Base-by-base conservation (phyloP, 2,113 vertebrate species). In the Melanerpes formicivorus region DNA sequence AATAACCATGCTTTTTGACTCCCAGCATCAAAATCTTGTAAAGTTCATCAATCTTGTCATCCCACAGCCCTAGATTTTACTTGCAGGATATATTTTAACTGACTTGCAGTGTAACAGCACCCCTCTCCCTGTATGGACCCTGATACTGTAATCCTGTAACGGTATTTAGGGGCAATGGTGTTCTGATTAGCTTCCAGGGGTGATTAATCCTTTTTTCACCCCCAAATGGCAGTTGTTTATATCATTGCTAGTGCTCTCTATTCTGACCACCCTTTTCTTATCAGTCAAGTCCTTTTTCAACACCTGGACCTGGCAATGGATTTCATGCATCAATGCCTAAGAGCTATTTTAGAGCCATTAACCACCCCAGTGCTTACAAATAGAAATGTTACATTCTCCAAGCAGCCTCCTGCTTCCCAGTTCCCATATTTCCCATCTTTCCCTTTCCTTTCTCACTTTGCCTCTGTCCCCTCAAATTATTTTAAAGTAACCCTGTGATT, bases 271-370 rank as follows among this genome's bases (percentile, higher is more conserved):
- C 70, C 58, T 90, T 95, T 92, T 80, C 76, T 96, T 95, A 95
- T 95, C 96, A 90, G 87, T 71, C 84, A 83, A 81, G 64, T 71
- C 91, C 76, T 94, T 93, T 95, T 93, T 93, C 82, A 93, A 76
- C 94, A 95, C 93, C 91, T 93, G 91, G 94, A 95, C 58, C 87
- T 95, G 87, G 80, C 93, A 91, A 70, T 81, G 91, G 90, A 91
- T 96, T 96, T 95, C 80, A 88, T 93, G 90, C 91, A 92, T 93
- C 80, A 84, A 11, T 86, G 85, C 72, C 82, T 89, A 58, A 92
- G 79, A 95, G 87, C 59, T 96, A 84, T 95, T 91, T 95, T 81
- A 60, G 44, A 90, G 76, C 76, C 90, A 92, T 90, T 93, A 94
- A 77, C 72, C 48, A 85, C 42, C 56, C 14, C 3, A 25, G 46